Evolutionary conservation across 2,797 vertebrate species (phyloP).

Genomic region (Anisognathus igniventris): DNA sequence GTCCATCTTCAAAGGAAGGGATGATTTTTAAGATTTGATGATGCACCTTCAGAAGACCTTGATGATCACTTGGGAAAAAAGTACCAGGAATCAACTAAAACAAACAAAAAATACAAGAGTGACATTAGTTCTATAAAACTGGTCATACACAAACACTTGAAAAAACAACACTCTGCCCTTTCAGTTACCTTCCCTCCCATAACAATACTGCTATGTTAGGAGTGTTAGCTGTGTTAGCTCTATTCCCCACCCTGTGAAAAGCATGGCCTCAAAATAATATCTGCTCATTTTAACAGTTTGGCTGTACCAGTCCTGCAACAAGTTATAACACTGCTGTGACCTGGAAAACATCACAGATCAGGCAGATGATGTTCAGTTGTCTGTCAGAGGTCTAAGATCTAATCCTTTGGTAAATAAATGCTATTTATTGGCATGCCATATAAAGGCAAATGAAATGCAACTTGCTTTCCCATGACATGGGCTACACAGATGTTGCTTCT

Average conservation of each 20-base stretch:
- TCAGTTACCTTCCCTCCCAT: neutral
- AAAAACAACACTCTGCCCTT: neutral
- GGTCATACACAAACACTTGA: neutral
- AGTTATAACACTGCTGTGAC: neutral
- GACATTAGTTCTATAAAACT: neutral
- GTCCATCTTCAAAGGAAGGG: neutral
- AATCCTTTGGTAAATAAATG: neutral
- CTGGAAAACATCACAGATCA: neutral
- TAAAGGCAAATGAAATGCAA: neutral
- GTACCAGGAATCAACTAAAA: conserved; percentile 75
- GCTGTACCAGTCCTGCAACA: neutral
- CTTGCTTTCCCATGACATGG: conserved; percentile 27
- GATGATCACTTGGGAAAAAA: conserved; percentile 67
- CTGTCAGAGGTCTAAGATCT: neutral
- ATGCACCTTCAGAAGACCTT: neutral
- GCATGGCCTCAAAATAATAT: neutral
- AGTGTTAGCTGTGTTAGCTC: neutral
- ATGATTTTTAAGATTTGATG: neutral
- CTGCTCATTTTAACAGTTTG: neutral
- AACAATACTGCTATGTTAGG: neutral
- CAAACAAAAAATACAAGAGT: neutral
- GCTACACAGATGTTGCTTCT: conserved; percentile 20
- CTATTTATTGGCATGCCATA: neutral
- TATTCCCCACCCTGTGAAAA: neutral
- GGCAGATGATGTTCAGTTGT: neutral